Evolutionary conservation across 2,888 invertebrate species (phyloP).

Genomic region (Thymelicus sylvestris): DNA sequence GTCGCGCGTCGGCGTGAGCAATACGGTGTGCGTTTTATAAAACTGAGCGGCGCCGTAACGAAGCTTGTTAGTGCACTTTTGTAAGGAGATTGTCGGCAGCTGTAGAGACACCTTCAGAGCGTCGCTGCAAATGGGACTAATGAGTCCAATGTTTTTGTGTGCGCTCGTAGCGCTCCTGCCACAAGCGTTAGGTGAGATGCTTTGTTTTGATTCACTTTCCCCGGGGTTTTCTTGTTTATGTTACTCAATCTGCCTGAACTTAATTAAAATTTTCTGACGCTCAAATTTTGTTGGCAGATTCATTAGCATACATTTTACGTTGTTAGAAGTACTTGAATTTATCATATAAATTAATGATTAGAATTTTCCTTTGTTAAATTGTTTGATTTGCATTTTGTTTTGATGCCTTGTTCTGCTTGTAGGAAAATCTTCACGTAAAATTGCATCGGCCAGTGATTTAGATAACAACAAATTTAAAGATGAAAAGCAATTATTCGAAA

Average conservation of each 20-base stretch:
- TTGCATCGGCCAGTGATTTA: not conserved
- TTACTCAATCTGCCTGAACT: conserved; percentile 31
- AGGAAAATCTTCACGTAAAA: conserved; percentile 37
- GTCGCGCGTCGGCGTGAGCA: conserved; percentile 47
- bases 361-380: not conserved
- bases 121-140: conserved; percentile 75
- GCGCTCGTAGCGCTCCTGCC: conserved; percentile 60
- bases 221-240: conserved; percentile 42
- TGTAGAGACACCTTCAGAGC: conserved; percentile 65
- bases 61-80: conserved; percentile 79
- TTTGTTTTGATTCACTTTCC: conserved; percentile 46
- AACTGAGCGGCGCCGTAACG: conserved; percentile 67
- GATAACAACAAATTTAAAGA: not conserved
- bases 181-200: conserved; percentile 64
- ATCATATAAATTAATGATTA: conserved; percentile 5
- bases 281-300: conserved; percentile 20
- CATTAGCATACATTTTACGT: conserved; percentile 32
- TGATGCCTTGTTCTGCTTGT: not conserved
- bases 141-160: conserved; percentile 73
- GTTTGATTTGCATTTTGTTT: conserved; percentile 11
- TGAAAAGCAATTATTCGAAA: not conserved
- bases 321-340: conserved; percentile 9
- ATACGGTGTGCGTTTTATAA: conserved; percentile 62
- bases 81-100: conserved; percentile 72
- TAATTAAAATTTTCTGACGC: conserved; percentile 41